Base-by-base conservation (phyloP, 2,888 invertebrate genomes). In the Ichneumoninae sp. region DNA sequence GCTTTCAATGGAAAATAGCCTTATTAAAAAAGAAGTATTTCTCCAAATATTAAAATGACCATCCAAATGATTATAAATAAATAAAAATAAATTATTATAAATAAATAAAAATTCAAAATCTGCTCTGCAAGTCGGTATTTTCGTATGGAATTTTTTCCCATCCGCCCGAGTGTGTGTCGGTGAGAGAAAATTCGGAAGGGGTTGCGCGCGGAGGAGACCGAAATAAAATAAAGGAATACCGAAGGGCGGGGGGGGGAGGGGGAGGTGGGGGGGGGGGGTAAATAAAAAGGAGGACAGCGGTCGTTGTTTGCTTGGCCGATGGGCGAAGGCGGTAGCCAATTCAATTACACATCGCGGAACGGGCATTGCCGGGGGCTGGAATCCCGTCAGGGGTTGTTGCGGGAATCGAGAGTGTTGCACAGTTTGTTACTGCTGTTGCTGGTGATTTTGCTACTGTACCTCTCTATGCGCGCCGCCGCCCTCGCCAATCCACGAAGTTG, bases 271-370 rank as follows among this genome's bases (percentile, higher is more conserved):
- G 8, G 1, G 6, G 36, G 36, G 36, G 6, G 40, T 8, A 65
- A 19, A 60, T 36, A 70, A 47, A 65, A 66, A 66, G 30, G 68
- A 57, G 54, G 33, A 10, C 50, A 65, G 47, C 57, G 44, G 57
- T 81, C 62, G 50, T 77, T 60, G 74, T 52, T 74, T 54, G 60
- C 72, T 80, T 66, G 75, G 57, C 47, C 54, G 83, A 68, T 75
- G 68, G 70, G 75, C 71, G 57, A 52, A 83, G 80, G 82, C 76
- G 81, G 76, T 86, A 82, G 80, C 87, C 89, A 88, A 91, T 90
- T 90, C 89, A 90, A 91, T 91, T 90, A 89, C 87, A 85, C 86
- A 81, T 87, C 83, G 81, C 80, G 86, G 80, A 86, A 33, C 80
- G 84, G 72, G 82, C 72, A 80, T 33, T 50, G 68, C 66, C 44